A percentile compares a stretch with the other conserved stretches of the same genome.
phyloP scores from a whole-genome alignment of 2,888 invertebrate genomes.

The Carabus problematicus region DNA sequence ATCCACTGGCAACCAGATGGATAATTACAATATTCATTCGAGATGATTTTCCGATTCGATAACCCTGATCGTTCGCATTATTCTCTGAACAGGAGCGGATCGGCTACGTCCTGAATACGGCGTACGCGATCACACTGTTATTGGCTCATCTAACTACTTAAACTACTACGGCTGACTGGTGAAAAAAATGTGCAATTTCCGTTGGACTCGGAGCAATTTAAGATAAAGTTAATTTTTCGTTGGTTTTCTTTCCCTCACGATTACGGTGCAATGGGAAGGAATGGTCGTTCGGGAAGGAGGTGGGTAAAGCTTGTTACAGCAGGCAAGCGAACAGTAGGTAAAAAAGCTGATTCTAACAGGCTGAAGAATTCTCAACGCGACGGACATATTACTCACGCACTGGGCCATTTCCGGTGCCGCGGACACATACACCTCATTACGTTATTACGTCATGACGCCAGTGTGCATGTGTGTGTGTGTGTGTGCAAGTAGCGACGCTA shows the following conservation, averaged over 20 bases:
- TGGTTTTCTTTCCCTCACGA: not conserved
- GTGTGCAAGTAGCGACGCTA: not conserved
- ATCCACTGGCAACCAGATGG: slow-evolving; percentile 11
- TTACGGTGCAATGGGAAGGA: not conserved
- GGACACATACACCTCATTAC: slow-evolving; percentile 34
- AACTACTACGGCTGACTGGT: slow-evolving; percentile 46
- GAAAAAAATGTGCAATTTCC: slow-evolving; percentile 51
- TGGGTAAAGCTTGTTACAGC: not conserved
- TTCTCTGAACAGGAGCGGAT: slow-evolving; percentile 45
- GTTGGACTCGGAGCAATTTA: slow-evolving; percentile 47
- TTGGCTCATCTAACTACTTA: slow-evolving; percentile 48
- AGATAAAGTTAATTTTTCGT: slow-evolving; percentile 51
- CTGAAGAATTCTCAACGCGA: slow-evolving; percentile 46
- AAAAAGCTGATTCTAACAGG: slow-evolving; percentile 46
- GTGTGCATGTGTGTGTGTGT: not conserved
- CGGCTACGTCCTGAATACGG: slow-evolving; percentile 38
- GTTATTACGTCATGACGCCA: slow-evolving; percentile 20
- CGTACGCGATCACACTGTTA: slow-evolving; percentile 46
- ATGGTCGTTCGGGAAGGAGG: not conserved
- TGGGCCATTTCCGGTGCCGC: slow-evolving; percentile 36
- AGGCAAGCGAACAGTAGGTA: not conserved
- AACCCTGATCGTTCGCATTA: slow-evolving; percentile 51
- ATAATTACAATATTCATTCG: slow-evolving; percentile 53
- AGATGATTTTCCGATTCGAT: slow-evolving; percentile 45
- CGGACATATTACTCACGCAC: slow-evolving; percentile 48